A percentile compares a stretch with the other conserved stretches of the same genome.
phyloP scores from a whole-genome alignment of 2,797 vertebrate species.

The Neosilurus hyrtlii region DNA sequence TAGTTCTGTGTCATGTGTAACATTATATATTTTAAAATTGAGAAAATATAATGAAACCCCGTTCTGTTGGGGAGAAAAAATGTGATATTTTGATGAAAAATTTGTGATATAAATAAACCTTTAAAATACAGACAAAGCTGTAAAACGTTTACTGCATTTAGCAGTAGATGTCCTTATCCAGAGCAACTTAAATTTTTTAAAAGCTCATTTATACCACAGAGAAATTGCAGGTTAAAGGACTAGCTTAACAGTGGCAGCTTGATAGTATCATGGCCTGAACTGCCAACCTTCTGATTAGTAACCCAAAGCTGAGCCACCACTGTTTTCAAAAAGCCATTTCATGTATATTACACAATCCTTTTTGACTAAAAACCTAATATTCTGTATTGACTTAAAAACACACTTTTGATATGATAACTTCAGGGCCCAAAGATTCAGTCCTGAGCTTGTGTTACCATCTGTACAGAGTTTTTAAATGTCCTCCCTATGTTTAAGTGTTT shows the following conservation, averaged over 20 bases:
- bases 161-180: too few relatives aligned
- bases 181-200: too few relatives aligned
- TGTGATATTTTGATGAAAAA: neutral
- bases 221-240: too few relatives aligned
- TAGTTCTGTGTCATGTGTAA: neutral
- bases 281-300: too few relatives aligned
- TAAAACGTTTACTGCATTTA: neutral
- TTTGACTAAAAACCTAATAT: neutral
- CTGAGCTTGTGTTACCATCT: neutral
- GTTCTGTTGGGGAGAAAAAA: neutral
- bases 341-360: neutral
- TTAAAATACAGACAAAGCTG: neutral
- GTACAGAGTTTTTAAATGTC: neutral
- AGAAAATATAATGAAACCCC: neutral
- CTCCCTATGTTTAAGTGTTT: neutral
- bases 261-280: too few relatives aligned
- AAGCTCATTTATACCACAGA: too few relatives aligned
- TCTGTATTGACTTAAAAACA: neutral
- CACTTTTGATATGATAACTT: neutral
- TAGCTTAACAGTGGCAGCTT: too few relatives aligned
- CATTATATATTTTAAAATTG: neutral
- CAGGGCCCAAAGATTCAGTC: neutral
- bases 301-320: too few relatives aligned
- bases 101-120: neutral
- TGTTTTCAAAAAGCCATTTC: neutral